Evolutionary conservation across 2,888 invertebrate species (phyloP).

Genomic region (Lagria hirta): DNA sequence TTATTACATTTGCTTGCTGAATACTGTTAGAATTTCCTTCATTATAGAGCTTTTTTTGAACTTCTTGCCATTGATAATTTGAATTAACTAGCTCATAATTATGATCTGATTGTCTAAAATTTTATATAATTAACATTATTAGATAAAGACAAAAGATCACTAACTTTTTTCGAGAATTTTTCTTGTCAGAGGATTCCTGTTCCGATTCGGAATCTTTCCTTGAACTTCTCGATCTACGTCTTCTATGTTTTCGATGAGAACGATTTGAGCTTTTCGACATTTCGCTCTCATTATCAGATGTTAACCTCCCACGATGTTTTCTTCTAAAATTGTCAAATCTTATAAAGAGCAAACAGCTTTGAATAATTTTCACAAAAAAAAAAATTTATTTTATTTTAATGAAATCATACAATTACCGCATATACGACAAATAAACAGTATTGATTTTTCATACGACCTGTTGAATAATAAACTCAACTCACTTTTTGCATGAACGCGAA

Average conservation of each 20-base stretch:
- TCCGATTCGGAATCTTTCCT: conserved; percentile 75
- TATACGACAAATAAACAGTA: not conserved
- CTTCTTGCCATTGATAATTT: conserved; percentile 86
- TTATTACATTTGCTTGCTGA: conserved; percentile 71
- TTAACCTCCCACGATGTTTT: conserved; percentile 73
- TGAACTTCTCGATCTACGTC: conserved; percentile 74
- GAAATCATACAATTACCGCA: not conserved
- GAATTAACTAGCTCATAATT: conserved; percentile 79
- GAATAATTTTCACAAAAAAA: not conserved
- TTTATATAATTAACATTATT: not conserved
- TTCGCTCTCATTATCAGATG: conserved; percentile 90
- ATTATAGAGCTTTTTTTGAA: conserved; percentile 72
- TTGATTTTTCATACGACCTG: conserved; percentile 25
- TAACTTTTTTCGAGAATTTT: too few species aligned
- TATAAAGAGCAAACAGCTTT: not conserved
- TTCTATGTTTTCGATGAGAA: conserved; percentile 72
- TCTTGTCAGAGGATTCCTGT: conserved; percentile 56
- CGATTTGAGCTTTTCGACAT: conserved; percentile 81
- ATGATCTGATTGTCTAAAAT: conserved; percentile 29
- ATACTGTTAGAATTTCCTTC: conserved; percentile 58
- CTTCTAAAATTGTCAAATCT: conserved; percentile 49
- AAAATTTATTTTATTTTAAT: not conserved
- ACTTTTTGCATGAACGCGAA: conserved; percentile 76
- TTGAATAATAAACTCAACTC: conserved; percentile 24
- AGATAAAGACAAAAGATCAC: conserved; percentile 1